Evolutionary conservation across 2,797 vertebrate genomes (phyloP).

Genomic region (Lutjanus argentimaculatus): DNA sequence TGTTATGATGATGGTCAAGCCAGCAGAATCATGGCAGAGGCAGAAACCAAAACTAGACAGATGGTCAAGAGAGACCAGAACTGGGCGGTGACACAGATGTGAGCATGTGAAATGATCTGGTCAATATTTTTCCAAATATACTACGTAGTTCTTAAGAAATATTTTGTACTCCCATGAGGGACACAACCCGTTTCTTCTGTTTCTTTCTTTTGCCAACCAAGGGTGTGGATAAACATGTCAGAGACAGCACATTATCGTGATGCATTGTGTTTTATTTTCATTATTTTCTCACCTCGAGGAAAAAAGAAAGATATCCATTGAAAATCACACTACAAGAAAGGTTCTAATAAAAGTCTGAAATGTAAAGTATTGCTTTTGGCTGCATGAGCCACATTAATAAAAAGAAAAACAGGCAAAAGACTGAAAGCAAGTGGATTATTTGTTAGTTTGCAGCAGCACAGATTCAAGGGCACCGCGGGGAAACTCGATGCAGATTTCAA

Average conservation of each 20-base stretch:
- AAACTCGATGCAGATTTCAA: slow-evolving; percentile 4
- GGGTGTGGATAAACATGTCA: slow-evolving; percentile 32
- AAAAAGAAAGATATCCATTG: neutral
- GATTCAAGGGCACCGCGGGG: neutral
- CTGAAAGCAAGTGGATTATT: neutral
- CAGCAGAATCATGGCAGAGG: neutral
- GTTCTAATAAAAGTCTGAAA: neutral
- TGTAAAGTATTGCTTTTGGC: neutral
- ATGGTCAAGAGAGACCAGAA: slow-evolving; percentile 10
- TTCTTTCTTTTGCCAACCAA: slow-evolving; percentile 13
- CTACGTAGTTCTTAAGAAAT: slow-evolving; percentile 11
- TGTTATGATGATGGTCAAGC: neutral
- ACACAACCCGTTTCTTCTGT: neutral
- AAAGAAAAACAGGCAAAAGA: neutral
- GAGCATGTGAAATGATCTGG: slow-evolving; percentile 27
- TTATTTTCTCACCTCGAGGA: neutral
- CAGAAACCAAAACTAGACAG: neutral
- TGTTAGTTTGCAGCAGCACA: slow-evolving; percentile 14
- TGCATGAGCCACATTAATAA: neutral
- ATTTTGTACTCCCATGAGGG: slow-evolving; percentile 1
- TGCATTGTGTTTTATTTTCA: neutral
- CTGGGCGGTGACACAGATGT: slow-evolving; percentile 50
- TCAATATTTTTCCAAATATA: slow-evolving; percentile 39
- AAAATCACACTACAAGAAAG: neutral
- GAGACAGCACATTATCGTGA: neutral